These are phyloP conservation scores for Chrysomela aeneicollis DNA, from an alignment of 2,888 invertebrate species.

Conservation along the genomic window DNA sequence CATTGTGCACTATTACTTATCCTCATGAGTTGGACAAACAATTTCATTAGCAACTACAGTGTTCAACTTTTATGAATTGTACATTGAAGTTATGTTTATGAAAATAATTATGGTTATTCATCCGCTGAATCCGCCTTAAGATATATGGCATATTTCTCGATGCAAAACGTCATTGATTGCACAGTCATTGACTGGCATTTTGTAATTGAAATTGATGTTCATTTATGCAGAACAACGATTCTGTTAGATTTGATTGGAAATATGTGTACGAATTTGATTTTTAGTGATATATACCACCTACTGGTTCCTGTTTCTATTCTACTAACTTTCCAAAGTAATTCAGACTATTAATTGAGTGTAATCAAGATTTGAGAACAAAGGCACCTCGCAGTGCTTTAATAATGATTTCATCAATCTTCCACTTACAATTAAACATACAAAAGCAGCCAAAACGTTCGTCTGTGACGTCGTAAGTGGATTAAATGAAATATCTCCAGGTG, in stretches of 20 bases:
- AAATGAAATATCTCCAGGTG: not conserved
- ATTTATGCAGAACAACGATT: too few relatives aligned
- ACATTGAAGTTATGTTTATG: too few relatives aligned
- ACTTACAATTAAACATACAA: not conserved
- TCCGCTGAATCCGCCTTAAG: constrained; percentile 5
- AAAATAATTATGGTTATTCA: not conserved
- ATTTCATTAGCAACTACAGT: not conserved
- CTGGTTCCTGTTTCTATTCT: too few relatives aligned
- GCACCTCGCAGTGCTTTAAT: not conserved
- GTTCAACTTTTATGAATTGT: constrained; percentile 14
- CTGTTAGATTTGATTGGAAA: too few relatives aligned
- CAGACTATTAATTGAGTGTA: not conserved
- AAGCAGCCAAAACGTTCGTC: not conserved
- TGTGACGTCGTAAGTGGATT: not conserved
- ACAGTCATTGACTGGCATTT: too few relatives aligned
- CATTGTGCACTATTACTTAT: not conserved
- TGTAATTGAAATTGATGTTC: too few relatives aligned
- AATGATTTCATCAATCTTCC: not conserved
- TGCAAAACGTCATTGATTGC: too few relatives aligned
- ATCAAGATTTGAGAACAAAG: not conserved
- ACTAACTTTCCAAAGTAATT: not conserved
- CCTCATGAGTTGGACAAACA: not conserved
- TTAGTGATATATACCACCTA: too few relatives aligned
- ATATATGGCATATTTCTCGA: too few relatives aligned
- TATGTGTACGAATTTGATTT: too few relatives aligned